Evolutionary conservation across 2,797 vertebrate species (phyloP), one percentile per base, ranked within the genome.

Genomic region (Propithecus deckenii): DNA sequence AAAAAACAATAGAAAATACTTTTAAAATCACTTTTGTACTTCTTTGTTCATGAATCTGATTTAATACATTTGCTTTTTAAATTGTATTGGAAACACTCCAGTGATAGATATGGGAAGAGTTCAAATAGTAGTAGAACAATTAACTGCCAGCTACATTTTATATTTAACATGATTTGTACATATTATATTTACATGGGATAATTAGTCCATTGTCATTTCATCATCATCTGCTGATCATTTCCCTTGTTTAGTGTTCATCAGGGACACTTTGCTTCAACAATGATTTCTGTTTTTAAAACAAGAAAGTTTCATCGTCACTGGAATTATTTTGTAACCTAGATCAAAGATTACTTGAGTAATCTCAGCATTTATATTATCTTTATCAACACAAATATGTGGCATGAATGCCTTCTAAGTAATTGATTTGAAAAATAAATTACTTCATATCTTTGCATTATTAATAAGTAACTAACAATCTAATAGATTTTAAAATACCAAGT

Each of bases 401-500:
- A 89, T 32, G 17, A 30, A 9, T 41, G 5, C 5, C 87, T 63
- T 88, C 13, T 85, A 92, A 65, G 41, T 96, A 97, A 86, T 14
- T 75, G 12, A 94, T 81, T 6, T 52, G 38, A 52, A 89, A 96
- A 98, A 20, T 72, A 91, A 38, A 88, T 97, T 71, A 71, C 75
- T 76, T 75, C 3, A 61, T 96, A 86, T 83, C 41, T 76, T 95
- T 88, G 4, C 69, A 84, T 95, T 97, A 97, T 80, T 15, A 83
- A 69, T 32, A 96, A 91, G 41, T 74, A 96, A 84, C 13, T 94
- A 87, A 71, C 71, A 94, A 85, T 95, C 91, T 14, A 97, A 76
- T 43, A 0, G 83, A 96, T 96, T 93, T 97, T 91, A 61, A 98
- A 94, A 55, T 98, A 91, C 65, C 67, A 52, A 97, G 75, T 65